Base-by-base conservation (phyloP, 2,113 vertebrate species). In the Cynocephalus volans region DNA sequence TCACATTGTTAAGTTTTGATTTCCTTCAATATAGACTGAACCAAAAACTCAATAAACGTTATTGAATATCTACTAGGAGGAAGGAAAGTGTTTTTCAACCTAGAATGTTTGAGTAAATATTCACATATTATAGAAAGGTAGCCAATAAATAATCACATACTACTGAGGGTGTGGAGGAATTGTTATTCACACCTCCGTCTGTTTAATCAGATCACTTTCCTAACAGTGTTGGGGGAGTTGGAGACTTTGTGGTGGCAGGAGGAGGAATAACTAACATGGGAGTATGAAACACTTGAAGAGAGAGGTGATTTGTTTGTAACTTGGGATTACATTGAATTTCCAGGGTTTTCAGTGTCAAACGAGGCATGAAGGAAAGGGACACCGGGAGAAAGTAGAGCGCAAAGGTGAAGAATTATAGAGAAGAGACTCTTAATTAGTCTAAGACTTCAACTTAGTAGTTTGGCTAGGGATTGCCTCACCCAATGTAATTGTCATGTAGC, bases 221-320 rank as follows among this genome's bases (percentile, higher is more conserved):
- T 67, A 75, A 95, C 19, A 80, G 56, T 72, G 4, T 31, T 67
- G 62, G 9, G 41, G 26, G 12, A 86, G 60, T 72, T 91, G 12
- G 14, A 19, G 3, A 56, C 73, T 88, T 86, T 72, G 45, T 60
- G 9, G 6, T 88, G 19, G n/a, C 28, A 81, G 8, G 1, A 70
- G 12, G 9, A 26, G 36, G 24, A 72, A 17, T 56, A 91, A 96
- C 81, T 77, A 85, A 89, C 45, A 73, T 50, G 33, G 10, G 36
- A 80, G 3, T 89, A 23, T 92, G 23, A 96, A 97, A 83, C 60
- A 70, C 26, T 90, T 90, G 31, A 73, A 24, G 26, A 90, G 15
- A n/a, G 5, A 54, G 67, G 3, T 64, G n/a, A 62, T 93, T 93
- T 90, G n/a, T 54, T 80, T 67, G 9, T 45, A 87, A 56, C 8